Evolutionary conservation across 2,888 invertebrate species (phyloP), one percentile per base, ranked within the genome.

Genomic region (Caenorhabditis plicata): DNA sequence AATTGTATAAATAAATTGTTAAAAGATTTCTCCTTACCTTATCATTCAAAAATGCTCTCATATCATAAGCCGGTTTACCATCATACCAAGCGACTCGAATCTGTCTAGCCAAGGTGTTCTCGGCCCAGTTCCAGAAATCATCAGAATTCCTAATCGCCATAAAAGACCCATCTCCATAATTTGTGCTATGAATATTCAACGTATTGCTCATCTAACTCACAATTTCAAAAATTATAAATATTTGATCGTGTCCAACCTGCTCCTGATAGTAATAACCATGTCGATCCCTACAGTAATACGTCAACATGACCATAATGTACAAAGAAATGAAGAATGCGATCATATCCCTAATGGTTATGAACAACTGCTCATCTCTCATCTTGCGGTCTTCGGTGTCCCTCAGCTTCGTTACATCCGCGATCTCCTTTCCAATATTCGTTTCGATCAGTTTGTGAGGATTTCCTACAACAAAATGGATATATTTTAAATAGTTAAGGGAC

Each of bases 31-130:
- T n/a, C n/a, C n/a, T n/a, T n/a, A 64, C 72, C 48, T 84, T 82
- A 74, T 85, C 85, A 52, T 82, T 80, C 39, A 85, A 74, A 66
- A 82, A 85, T 3, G 83, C 85, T 66, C 83, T 73, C 57, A 84
- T 80, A 31, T 82, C 81, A 58, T 83, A 81, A 0, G 85, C 83
- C 19, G 83, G 83, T 39, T 81, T 80, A 19, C 82, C 81, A 71
- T 85, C 85, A 75, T 85, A 85, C 82, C 84, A 85, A 22, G 77
- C 75, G 13, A 79, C 81, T 33, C 83, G 75, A 2, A 85, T 66
- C 27, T 81, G 81, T 8, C 80, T 53, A n/a, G 64, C 48, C 8
- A 71, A 41, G 3, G 61, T 54, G 8, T 48, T 52, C n/a, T 47
- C 31, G 4, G 70, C 49, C 73, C 73, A 73, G 9, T 33, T 44